Base-by-base conservation (phyloP, 2,113 vertebrate genomes). In the Apteryx mantelli region DNA sequence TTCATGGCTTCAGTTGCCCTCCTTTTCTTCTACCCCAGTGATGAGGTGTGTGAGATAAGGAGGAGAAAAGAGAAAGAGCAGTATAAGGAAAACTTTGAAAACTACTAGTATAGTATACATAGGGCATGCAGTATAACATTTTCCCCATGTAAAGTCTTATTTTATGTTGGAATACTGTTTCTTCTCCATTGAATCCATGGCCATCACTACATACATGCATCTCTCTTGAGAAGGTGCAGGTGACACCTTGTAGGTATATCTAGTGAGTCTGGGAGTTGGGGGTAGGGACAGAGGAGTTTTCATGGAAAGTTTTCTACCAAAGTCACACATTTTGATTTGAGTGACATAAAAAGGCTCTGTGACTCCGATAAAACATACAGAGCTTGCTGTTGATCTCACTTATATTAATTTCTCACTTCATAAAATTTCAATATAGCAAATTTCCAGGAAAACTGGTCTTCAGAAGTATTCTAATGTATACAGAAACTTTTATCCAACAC, bases 401-500 rank as follows among this genome's bases (percentile, higher is more conserved):
- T 77, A 46, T 6, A 71, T 70, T 70, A 66, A 82, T 89, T 88
- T 74, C 9, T 83, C 30, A 53, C 74, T 75, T 81, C 48, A 76
- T 84, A 64, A 48, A 58, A 65, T 40, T 79, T 91, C 73, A 91
- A 44, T n/a, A 60, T 19, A 82, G 76, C 7, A 77, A 66, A 86
- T 76, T 74, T 19, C 38, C 74, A n/a, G 15, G 36, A 28, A 91
- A 93, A 28, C 11, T 61, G n/a, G 4, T 58, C 82, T 89, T 40
- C 7, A 91, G 48, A 85, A 87, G 7, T 61, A 58, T 64, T 89
- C 75, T 61, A 80, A 52, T 46, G 40, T 53, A 30, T 69, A 82
- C 48, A 83, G 85, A 88, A 96, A 89, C 75, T 70, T 89, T 46
- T 79, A 75, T 79, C n/a, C n/a, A 91, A 84, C 42, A 94, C 94